A percentile compares a stretch with the other conserved stretches of the same genome.
phyloP scores from a whole-genome alignment of 2,888 invertebrate genomes.

The Aspidiotus destructor region DNA sequence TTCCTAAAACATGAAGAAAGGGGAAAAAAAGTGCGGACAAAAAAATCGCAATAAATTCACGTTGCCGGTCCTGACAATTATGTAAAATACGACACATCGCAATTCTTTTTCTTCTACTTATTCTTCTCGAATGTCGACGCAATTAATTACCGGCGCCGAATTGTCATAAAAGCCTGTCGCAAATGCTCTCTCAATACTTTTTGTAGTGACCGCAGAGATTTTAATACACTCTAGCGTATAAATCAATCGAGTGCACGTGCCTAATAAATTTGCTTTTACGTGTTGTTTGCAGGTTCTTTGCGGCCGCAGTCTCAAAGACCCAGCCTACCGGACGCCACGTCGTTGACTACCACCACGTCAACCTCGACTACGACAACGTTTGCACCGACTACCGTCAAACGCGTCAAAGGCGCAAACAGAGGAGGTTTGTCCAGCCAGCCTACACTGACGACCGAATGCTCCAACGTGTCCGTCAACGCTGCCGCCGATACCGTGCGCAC shows the following conservation, averaged over 20 bases:
- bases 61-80: neutral
- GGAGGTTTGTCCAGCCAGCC: slow-evolving; percentile 37
- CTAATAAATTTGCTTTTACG: too few relatives aligned
- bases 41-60: slow-evolving; percentile 1
- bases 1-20: neutral
- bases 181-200: neutral
- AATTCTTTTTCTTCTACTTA: neutral
- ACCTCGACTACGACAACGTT: slow-evolving; percentile 46
- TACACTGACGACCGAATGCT: slow-evolving; percentile 61
- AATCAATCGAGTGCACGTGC: too few relatives aligned
- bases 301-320: slow-evolving; percentile 62
- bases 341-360: slow-evolving; percentile 38
- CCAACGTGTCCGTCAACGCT: slow-evolving; percentile 47
- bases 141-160: slow-evolving; percentile 4
- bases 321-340: slow-evolving; percentile 37
- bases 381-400: slow-evolving; percentile 39
- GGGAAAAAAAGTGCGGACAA: neutral
- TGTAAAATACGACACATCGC: slow-evolving; percentile 2
- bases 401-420: slow-evolving; percentile 19
- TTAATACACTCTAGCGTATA: too few relatives aligned
- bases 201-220: too few relatives aligned
- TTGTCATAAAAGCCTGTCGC: neutral
- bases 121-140: neutral
- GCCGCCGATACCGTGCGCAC: slow-evolving; percentile 36
- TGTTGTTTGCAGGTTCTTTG: slow-evolving; percentile 53